Base-by-base conservation (phyloP, 35 echinoderm and acorn worm species). In the Ophiothrix spiculata region DNA sequence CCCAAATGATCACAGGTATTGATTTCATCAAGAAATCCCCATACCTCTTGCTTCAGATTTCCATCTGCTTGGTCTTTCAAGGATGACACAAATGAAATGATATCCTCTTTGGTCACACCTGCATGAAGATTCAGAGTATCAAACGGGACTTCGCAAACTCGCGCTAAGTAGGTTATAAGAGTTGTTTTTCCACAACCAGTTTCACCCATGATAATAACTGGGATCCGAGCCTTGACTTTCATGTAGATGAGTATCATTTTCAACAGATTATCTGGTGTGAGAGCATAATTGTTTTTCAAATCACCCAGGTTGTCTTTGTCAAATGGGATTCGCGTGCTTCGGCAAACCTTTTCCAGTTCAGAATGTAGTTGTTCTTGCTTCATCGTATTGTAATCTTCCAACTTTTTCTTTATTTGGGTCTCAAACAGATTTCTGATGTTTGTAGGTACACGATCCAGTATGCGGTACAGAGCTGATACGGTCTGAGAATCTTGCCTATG, bases 171-270 rank as follows among this genome's bases (percentile, higher is more conserved):
- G 0, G 84, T 86, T 16, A 86, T 86, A 0, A 86, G 75, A 34
- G 84, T 86, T 12, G 84, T 86, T 73, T 86, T 86, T 40, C 84
- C 84, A 35, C 84, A 86, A 37, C 84, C 84, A 37, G 84, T 86
- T 40, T 86, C 84, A 76, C 84, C 84, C 84, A 86, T 86, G 38
- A 86, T 86, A 64, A 86, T 74, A 29, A 86, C 84, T 39, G 84
- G 84, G 39, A 86, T 75, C 25, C 40, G 64, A 31, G 84, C 39
- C 84, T 86, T 86, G 21, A 86, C 39, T n/a, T 73, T 15, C 84
- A 86, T 86, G 16, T 86, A 73, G 36, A 86, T 77, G 25, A 86
- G 69, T 28, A 86, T 40, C 84, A 86, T 86, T 64, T 86, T 86
- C 84, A 86, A 36, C 40, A 86, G 31, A 38, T 86, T 86, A 34